Conservation (phyloP, 2,888 invertebrate species). For the Subacronicta megacephala region DNA sequence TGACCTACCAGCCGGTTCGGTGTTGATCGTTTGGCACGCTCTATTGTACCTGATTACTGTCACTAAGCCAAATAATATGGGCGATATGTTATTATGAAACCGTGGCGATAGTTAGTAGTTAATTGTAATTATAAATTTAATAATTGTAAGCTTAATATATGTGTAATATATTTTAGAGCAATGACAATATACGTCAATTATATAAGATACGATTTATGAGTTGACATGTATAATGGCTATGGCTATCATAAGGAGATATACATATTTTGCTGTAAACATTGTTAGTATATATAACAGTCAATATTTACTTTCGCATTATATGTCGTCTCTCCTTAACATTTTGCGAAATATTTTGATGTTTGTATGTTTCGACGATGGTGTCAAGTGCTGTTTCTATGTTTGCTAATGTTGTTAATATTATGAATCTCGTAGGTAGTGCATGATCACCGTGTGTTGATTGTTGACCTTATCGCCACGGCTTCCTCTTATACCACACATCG, state of each 20-base stretch:
- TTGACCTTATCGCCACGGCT: slow-evolving; percentile 76
- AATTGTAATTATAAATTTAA: slow-evolving; percentile 62
- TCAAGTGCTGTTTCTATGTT: slow-evolving; percentile 63
- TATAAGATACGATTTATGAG: slow-evolving; percentile 75
- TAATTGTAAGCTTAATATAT: slow-evolving; percentile 69
- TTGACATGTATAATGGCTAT: slow-evolving; percentile 60
- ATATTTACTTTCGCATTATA: slow-evolving; percentile 56
- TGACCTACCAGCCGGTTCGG: slow-evolving; percentile 25
- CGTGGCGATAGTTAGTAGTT: slow-evolving; percentile 75
- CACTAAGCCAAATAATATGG: slow-evolving; percentile 74
- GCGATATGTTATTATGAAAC: slow-evolving; percentile 67
- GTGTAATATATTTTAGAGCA: slow-evolving; percentile 71
- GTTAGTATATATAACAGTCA: slow-evolving; percentile 54
- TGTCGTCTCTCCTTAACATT: slow-evolving; percentile 49
- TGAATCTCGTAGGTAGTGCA: slow-evolving; percentile 80
- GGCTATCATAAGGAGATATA: slow-evolving; percentile 53
- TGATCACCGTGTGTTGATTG: slow-evolving; percentile 60
- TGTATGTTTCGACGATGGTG: slow-evolving; percentile 58
- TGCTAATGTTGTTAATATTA: slow-evolving; percentile 71
- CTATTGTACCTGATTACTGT: slow-evolving; percentile 81
- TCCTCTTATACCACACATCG: slow-evolving; percentile 61
- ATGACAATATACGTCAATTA: slow-evolving; percentile 86
- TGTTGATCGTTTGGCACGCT: slow-evolving; percentile 75
- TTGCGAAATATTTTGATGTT: slow-evolving; percentile 48
- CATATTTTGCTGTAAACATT: slow-evolving; percentile 68